Percentiles rank a stretch among this genome's conserved stretches.
phyloP scores from a whole-genome alignment of 92 coral and sea anemone species.

The Zoanthus sansibaricus region DNA sequence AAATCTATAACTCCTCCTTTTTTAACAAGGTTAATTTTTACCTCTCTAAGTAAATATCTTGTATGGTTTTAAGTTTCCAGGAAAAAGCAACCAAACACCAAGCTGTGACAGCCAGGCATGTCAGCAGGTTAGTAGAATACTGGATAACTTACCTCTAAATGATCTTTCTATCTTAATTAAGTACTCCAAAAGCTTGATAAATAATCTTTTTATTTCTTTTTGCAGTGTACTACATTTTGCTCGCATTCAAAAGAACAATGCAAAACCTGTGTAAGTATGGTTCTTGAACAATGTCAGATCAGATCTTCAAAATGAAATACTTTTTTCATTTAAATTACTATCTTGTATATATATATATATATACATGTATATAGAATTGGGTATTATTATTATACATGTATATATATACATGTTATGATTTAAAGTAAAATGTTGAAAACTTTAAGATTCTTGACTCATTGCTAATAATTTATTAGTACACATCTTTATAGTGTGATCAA shows the following conservation, averaged over 20 bases:
- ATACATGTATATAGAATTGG: too few relatives aligned
- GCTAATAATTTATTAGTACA: too few relatives aligned
- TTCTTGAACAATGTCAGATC: background rate
- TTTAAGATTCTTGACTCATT: too few relatives aligned
- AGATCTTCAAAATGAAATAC: too few relatives aligned
- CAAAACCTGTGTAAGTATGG: constrained; percentile 20
- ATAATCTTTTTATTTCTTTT: background rate
- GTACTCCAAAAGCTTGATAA: background rate
- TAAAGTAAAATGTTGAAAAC: too few relatives aligned
- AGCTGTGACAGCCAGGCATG: background rate
- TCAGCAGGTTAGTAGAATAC: background rate
- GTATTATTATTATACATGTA: too few relatives aligned
- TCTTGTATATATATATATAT: too few relatives aligned
- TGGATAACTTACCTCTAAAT: background rate
- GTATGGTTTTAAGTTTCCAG: background rate
- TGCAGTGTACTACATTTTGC: constrained; percentile 5
- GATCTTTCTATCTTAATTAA: background rate
- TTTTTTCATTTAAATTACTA: too few relatives aligned
- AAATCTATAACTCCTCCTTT: too few relatives aligned
- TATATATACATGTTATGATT: too few relatives aligned
- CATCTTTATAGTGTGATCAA: too few relatives aligned
- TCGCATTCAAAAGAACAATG: constrained; percentile 12
- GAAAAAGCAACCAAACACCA: background rate
- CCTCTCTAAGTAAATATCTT: background rate
- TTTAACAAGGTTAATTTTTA: too few relatives aligned